A percentile compares a stretch with the other conserved stretches of the same genome.
Conservation (phyloP, 2,797 vertebrate genomes). For the Liasis olivaceus region DNA sequence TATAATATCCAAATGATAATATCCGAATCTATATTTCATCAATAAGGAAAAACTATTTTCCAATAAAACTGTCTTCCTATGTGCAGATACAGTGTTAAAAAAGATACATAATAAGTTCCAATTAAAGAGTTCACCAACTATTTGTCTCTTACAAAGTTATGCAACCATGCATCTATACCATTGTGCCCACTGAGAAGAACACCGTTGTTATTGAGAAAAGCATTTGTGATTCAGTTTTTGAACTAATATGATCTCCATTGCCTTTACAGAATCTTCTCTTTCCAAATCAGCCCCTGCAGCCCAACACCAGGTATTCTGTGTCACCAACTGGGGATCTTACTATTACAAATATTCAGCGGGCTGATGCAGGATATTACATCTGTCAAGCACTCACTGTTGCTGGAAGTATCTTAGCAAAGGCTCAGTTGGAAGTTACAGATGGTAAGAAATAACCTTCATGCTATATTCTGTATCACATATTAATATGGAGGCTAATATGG, state of each 20-base stretch:
- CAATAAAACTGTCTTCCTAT: conserved; percentile 5
- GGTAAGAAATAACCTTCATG: conserved; percentile 79
- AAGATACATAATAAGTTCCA: neutral
- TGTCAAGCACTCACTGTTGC: conserved; percentile 98
- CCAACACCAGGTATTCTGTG: conserved; percentile 92
- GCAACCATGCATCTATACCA: neutral
- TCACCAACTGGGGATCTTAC: conserved; percentile 93
- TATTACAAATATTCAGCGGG: conserved; percentile 91
- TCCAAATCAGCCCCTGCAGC: conserved; percentile 96
- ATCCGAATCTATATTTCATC: neutral
- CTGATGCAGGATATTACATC: conserved; percentile 95
- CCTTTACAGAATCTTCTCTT: conserved; percentile 92
- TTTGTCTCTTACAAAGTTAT: neutral
- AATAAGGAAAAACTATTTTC: neutral
- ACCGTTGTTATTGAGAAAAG: neutral
- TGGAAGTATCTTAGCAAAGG: conserved; percentile 98
- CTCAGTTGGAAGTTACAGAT: conserved; percentile 98
- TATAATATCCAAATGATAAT: neutral
- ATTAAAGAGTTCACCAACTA: neutral
- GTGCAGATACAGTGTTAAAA: conserved; percentile 18
- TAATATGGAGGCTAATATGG: conserved; percentile 15
- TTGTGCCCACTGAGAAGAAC: neutral
- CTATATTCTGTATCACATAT: conserved; percentile 28
- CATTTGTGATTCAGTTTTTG: conserved; percentile 14
- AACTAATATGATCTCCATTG: conserved; percentile 55